These are phyloP conservation scores for Paracentrotus lividus DNA, from an alignment of 53 echinoderm and acorn worm genomes.

Conservation along the genomic window DNA sequence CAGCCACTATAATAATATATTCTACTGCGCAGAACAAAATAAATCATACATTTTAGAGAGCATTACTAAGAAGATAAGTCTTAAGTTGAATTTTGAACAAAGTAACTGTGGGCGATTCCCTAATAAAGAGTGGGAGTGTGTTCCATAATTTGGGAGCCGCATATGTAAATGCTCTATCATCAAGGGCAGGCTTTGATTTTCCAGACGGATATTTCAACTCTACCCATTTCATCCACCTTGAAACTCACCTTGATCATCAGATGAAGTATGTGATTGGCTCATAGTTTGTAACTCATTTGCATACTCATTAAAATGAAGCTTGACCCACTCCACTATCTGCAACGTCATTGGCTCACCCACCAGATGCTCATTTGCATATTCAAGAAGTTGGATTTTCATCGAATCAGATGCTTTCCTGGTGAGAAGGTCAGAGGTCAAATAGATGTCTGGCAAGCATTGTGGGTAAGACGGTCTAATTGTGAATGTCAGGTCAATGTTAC, in stretches of 20 bases:
- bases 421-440: neutral
- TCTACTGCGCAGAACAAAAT: no score
- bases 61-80: no score
- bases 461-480: neutral
- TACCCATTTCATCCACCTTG: neutral
- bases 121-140: no score
- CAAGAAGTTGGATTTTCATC: conserved; percentile 19
- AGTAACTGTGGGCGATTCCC: no score
- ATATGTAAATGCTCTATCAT: no score
- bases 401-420: neutral
- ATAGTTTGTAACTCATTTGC: neutral
- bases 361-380: conserved; percentile 65
- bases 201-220: no score
- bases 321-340: conserved; percentile 88
- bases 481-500: neutral
- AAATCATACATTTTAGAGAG: no score
- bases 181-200: no score
- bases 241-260: neutral
- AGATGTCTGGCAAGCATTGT: conserved; percentile 10
- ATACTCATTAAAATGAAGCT: conserved; percentile 76
- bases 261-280: neutral
- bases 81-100: no score
- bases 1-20: no score
- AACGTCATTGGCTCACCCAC: conserved; percentile 85
- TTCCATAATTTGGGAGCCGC: no score